Base-by-base conservation (phyloP, 92 coral and sea anemone genomes). In the Plumapathes pennacea region DNA sequence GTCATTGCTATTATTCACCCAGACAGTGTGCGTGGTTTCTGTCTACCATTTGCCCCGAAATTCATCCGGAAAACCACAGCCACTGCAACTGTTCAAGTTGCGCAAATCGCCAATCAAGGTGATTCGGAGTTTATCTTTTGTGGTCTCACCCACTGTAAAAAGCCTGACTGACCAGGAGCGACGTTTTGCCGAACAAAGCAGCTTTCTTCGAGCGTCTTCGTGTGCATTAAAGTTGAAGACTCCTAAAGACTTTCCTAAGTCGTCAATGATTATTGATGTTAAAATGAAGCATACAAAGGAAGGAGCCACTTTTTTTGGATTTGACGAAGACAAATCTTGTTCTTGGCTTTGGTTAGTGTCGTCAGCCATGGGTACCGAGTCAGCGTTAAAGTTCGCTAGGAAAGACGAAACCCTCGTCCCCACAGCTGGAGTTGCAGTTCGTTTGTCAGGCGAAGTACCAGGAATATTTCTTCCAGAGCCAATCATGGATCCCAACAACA, bases 1-100 rank as follows among this genome's bases (percentile, higher is more conserved):
- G 22, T 66, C 77, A 23, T 62, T 89, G 44, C 81, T 89, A 10
- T 79, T 89, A 32, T 89, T 76, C 54, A 89, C 97, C 12, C 97
- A 89, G 59, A 77, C 85, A 41, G 94, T 89, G 24, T 37, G 57
- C 5, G 69, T 49, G 10, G 86, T 89, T 5, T 58, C 81, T 18
- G 66, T 89, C 18, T 81, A 71, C 36, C 85, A 76, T 32, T 42
- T 90, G 46, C n/a, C n/a, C n/a, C n/a, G n/a, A n/a, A n/a, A n/a
- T n/a, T n/a, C n/a, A n/a, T n/a, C n/a, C n/a, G 42, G 9, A 29
- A 26, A 19, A 31, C 25, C 43, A 13, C 32, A 18, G 14, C 54
- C 42, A 11, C 9, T 50, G 29, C 24, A 44, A 12, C 2, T 60
- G 42, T 60, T 60, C 25, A 28, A 60, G 55, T 42, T 60, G 18